These are phyloP conservation scores for Gari tellinella DNA, from an alignment of 2,888 invertebrate species.

Conservation along the genomic window DNA sequence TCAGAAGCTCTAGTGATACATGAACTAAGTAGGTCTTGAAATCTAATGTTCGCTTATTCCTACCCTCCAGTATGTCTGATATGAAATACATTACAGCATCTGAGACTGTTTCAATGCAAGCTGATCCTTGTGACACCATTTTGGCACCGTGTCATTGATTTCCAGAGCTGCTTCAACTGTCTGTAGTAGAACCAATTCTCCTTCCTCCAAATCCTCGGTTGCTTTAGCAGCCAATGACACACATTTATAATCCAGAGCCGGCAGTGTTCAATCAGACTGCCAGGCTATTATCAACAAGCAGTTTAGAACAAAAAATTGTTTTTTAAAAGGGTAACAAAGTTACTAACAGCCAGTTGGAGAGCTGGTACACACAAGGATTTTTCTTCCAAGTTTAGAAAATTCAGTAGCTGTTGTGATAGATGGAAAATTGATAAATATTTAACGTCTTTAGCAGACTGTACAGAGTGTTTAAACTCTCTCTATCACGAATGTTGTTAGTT, in stretches of 20 bases:
- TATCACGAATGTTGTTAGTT: slow-evolving; percentile 7
- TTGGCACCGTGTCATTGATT: slow-evolving; percentile 12
- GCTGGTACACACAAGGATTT: slow-evolving; percentile 38
- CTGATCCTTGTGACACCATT: slow-evolving; percentile 9
- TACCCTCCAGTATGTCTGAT: slow-evolving; percentile 10
- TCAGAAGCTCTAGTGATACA: slow-evolving; percentile 7
- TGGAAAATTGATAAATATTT: slow-evolving; percentile 20
- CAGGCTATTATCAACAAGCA: slow-evolving; percentile 3
- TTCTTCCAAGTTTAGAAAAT: slow-evolving; percentile 20
- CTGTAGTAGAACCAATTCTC: not conserved
- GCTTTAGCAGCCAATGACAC: slow-evolving; percentile 2
- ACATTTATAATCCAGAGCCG: slow-evolving; percentile 5
- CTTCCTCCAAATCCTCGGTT: not conserved
- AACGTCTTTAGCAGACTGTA: slow-evolving; percentile 26
- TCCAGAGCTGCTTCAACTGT: slow-evolving; percentile 6
- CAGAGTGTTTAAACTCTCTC: slow-evolving; percentile 22
- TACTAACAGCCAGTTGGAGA: slow-evolving; percentile 19
- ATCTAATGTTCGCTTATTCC: slow-evolving; percentile 2
- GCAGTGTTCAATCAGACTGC: not conserved
- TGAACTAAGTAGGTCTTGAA: too few species aligned
- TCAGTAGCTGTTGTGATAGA: slow-evolving; percentile 37
- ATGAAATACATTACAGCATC: slow-evolving; percentile 1
- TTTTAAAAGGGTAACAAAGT: slow-evolving; percentile 10
- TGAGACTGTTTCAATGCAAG: slow-evolving; percentile 15
- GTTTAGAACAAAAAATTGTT: slow-evolving; percentile 1